Evolutionary conservation across 2,113 vertebrate genomes (phyloP).

Genomic region (Alethe diademata): DNA sequence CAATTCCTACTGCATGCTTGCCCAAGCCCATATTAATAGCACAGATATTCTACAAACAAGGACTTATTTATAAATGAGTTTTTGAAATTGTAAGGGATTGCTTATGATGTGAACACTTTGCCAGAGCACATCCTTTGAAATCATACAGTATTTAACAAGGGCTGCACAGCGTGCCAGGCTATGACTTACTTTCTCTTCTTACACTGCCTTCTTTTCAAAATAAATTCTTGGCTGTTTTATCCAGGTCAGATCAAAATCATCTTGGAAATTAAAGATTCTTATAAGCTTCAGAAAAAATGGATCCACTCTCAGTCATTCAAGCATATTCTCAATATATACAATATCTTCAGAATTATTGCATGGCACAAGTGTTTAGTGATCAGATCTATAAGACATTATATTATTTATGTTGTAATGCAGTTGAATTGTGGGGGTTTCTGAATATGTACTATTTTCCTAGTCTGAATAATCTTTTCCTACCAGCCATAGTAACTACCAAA

Average conservation of each 20-base stretch:
- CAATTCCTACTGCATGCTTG: neutral
- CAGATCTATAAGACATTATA: neutral
- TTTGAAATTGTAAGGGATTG: neutral
- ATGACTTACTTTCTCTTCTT: neutral
- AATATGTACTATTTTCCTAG: slow-evolving; percentile 36
- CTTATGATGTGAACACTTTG: neutral
- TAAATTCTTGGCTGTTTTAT: neutral
- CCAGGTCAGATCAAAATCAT: neutral
- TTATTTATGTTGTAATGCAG: neutral
- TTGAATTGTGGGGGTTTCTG: slow-evolving; percentile 24
- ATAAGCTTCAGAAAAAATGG: neutral
- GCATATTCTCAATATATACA: neutral
- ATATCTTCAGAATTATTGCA: neutral
- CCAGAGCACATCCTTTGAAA: neutral
- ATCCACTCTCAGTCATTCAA: neutral
- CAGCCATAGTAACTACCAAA: slow-evolving; percentile 46
- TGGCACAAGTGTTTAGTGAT: neutral
- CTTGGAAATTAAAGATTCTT: neutral
- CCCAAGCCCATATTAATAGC: neutral
- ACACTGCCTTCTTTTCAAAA: neutral
- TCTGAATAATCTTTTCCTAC: slow-evolving; percentile 50
- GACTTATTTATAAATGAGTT: neutral
- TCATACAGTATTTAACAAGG: neutral
- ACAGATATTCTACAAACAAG: neutral
- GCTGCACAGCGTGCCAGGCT: neutral